Base-by-base conservation (phyloP, 2,888 invertebrate species). In the Drosophila leonis region DNA sequence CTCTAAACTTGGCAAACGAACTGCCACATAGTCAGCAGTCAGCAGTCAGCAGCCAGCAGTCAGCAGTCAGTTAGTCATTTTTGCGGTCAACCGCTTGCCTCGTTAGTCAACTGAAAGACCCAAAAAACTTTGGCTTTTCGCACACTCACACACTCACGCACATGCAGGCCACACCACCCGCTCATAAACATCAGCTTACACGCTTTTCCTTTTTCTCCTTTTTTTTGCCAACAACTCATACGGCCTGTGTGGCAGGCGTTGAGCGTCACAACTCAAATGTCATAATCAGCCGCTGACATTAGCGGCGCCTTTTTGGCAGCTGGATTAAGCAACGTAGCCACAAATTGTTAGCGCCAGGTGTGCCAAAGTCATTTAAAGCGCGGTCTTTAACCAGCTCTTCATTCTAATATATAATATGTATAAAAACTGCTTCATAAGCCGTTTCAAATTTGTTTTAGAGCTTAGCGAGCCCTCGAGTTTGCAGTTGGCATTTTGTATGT, bases 31-130 rank as follows among this genome's bases (percentile, higher is more conserved):
- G 46, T 35, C 55, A 37, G 46, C 69, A 59, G 49, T 71, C 55
- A 52, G 68, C 31, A 29, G 59, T 24, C 49, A n/a, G 20, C 42
- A 48, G 41, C 29, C 55, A 41, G 42, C 71, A 56, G 55, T 71
- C 55, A 41, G 42, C 71, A 56, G 55, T 71, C 65, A 63, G 71
- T 62, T 82, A 61, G 86, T 62, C 80, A 73, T 73, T 82, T 82
- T 68, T 82, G 75, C 41, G 83, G 72, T 67, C 64, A 78, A 74
- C 82, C 70, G 61, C 74, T 65, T 73, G 48, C 39, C 65, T 74
- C 60, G 70, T 77, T 80, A 77, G 71, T 66, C 62, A 78, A 66
- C 65, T 65, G 63, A 74, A 62, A 67, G 62, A 55, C 46, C 42
- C 79, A 56, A 54, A 64, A 68, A 67, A 61, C 42, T 68, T 59